Percentiles rank a stretch among this genome's conserved stretches.
Evolutionary conservation across 2,888 invertebrate species (phyloP).

Genomic region (Germaria angustata): DNA sequence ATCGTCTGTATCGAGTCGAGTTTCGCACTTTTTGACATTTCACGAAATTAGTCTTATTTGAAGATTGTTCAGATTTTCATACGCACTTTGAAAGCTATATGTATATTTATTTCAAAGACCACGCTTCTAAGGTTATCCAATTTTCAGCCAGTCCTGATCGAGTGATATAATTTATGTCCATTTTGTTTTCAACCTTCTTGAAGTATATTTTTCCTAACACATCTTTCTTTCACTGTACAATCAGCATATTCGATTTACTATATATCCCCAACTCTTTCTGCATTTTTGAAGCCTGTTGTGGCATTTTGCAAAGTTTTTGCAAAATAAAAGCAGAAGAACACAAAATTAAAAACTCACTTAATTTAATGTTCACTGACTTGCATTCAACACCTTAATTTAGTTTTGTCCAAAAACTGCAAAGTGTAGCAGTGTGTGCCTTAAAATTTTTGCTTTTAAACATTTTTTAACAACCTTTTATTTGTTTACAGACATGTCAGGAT

Average conservation of each 20-base stretch:
- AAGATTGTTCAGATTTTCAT: no score
- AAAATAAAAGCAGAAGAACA: not conserved
- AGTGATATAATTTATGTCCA: no score
- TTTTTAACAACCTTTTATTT: conserved; percentile 70
- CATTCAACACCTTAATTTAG: conserved; percentile 67
- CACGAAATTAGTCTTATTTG: no score
- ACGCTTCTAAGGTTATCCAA: no score
- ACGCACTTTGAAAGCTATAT: no score
- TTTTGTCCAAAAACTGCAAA: conserved; percentile 34
- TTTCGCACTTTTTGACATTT: no score
- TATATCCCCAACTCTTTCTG: not conserved
- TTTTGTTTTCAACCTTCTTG: no score
- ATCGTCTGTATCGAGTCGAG: no score
- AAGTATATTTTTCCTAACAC: no score
- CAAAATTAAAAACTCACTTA: conserved; percentile 9
- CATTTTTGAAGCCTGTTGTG: not conserved
- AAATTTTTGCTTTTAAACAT: conserved; percentile 33
- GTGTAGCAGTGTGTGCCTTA: not conserved
- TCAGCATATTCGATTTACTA: conserved; percentile 3
- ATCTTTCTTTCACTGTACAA: conserved; percentile 16
- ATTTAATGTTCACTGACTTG: conserved; percentile 64
- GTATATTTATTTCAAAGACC: no score
- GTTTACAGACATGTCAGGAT: conserved; percentile 78
- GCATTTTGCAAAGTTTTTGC: conserved; percentile 10
- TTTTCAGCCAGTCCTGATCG: no score